A percentile compares a stretch with the other conserved stretches of the same genome.
These are phyloP conservation scores for Sipunculus nudus DNA, from an alignment of 2,888 invertebrate genomes.

Conservation along the genomic window DNA sequence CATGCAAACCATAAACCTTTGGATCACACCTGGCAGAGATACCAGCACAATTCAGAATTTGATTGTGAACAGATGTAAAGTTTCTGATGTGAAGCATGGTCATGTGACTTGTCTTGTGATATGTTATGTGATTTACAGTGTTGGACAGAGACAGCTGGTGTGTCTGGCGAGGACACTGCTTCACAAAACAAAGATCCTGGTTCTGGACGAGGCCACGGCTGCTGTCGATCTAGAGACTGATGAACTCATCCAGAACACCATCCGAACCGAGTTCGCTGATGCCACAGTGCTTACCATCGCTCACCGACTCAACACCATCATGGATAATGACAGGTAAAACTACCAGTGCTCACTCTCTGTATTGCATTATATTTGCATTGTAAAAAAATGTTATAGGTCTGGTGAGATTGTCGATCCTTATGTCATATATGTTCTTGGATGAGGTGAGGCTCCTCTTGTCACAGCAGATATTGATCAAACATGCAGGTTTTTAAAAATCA, in stretches of 20 bases:
- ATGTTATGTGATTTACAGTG: conserved; percentile 70
- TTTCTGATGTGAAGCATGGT: too few relatives aligned
- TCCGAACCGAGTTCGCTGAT: conserved; percentile 83
- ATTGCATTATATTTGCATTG: background rate
- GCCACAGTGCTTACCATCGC: conserved; percentile 93
- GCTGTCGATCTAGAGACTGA: conserved; percentile 92
- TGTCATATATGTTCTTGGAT: background rate
- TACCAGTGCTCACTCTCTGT: background rate
- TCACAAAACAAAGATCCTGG: conserved; percentile 86
- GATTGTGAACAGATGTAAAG: too few relatives aligned
- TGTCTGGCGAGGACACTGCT: conserved; percentile 86
- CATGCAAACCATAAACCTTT: too few relatives aligned
- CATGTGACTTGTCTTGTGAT: too few relatives aligned
- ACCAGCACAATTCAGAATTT: too few relatives aligned
- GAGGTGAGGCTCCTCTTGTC: too few relatives aligned
- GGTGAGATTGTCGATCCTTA: background rate
- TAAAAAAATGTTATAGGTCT: background rate
- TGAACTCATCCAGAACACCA: conserved; percentile 84
- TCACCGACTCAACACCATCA: conserved; percentile 90
- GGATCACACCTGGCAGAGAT: too few relatives aligned
- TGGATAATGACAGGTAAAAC: conserved; percentile 67
- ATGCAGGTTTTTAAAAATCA: too few relatives aligned
- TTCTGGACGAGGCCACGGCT: conserved; percentile 89
- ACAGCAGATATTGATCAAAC: too few relatives aligned
- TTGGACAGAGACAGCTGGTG: conserved; percentile 88